phyloP scores from a whole-genome alignment of 2,113 vertebrate species.

The Scalopus aquaticus region DNA sequence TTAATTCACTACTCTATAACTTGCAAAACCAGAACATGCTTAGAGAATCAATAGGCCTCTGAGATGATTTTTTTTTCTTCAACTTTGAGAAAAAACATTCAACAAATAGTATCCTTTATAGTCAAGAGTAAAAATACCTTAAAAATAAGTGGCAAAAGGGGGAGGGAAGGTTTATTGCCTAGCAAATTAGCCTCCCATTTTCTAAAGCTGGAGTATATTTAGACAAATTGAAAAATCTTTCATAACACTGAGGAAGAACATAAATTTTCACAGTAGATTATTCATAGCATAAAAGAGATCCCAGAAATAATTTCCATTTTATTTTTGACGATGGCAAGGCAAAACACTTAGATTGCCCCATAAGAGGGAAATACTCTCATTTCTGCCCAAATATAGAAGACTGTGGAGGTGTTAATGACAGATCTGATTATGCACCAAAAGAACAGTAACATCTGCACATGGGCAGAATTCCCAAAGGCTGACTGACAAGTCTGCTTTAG shows the following conservation, averaged over 20 bases:
- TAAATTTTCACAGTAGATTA: neutral
- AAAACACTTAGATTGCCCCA: neutral
- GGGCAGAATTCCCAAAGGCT: neutral
- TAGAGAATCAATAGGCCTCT: neutral
- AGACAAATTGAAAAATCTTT: constrained; percentile 11
- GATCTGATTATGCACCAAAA: neutral
- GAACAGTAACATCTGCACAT: neutral
- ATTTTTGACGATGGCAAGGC: neutral
- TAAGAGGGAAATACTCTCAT: neutral
- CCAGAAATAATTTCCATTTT: constrained; percentile 30
- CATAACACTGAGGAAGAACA: neutral
- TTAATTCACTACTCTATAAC: neutral
- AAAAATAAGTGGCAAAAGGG: neutral
- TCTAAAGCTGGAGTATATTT: neutral
- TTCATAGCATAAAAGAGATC: neutral
- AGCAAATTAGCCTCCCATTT: neutral
- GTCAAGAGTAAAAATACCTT: neutral
- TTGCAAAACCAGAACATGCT: neutral
- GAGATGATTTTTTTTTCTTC: neutral
- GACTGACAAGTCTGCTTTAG: neutral
- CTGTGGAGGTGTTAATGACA: constrained; percentile 43
- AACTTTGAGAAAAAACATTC: neutral
- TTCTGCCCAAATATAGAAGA: neutral
- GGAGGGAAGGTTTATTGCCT: neutral
- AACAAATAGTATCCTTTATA: neutral